Evolutionary conservation across 2,113 vertebrate genomes (phyloP).

Genomic region (Pholis gunnellus): DNA sequence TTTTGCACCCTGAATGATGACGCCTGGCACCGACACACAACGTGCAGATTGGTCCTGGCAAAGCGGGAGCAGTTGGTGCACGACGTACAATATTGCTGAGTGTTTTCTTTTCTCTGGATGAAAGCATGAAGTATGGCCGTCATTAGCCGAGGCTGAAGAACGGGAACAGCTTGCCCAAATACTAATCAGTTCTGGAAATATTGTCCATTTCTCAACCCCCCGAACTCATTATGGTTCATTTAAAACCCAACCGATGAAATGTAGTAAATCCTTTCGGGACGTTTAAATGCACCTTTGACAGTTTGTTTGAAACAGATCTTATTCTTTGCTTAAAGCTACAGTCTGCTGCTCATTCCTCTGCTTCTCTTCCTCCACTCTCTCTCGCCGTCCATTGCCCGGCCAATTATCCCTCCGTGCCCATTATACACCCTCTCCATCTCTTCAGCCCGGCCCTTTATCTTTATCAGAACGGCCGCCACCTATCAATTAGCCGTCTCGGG

Average conservation of each 20-base stretch:
- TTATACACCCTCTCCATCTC: slow-evolving; percentile 36
- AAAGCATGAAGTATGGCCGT: slow-evolving; percentile 55
- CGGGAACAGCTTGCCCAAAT: slow-evolving; percentile 53
- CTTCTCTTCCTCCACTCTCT: slow-evolving; percentile 27
- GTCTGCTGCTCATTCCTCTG: not conserved
- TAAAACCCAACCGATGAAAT: slow-evolving; percentile 17
- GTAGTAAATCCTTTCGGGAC: not conserved
- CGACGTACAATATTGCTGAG: slow-evolving; percentile 18
- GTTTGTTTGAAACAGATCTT: not conserved
- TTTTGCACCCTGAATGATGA: not conserved
- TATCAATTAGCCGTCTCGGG: slow-evolving; percentile 81
- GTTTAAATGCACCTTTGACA: not conserved
- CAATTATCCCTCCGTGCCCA: slow-evolving; percentile 57
- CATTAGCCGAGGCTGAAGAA: slow-evolving; percentile 53
- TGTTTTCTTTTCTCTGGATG: slow-evolving; percentile 34
- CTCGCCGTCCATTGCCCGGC: slow-evolving; percentile 25
- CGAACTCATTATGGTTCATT: not conserved
- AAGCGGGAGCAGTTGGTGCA: not conserved
- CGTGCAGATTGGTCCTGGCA: slow-evolving; percentile 15
- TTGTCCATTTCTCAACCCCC: slow-evolving; percentile 25
- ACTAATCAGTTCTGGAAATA: slow-evolving; percentile 52
- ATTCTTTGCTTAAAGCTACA: not conserved
- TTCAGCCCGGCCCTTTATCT: slow-evolving; percentile 59
- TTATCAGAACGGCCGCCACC: slow-evolving; percentile 68
- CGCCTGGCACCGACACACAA: slow-evolving; percentile 3